Conservation (phyloP, 2,797 vertebrate species). For the Amblyopsis hoosieri region DNA sequence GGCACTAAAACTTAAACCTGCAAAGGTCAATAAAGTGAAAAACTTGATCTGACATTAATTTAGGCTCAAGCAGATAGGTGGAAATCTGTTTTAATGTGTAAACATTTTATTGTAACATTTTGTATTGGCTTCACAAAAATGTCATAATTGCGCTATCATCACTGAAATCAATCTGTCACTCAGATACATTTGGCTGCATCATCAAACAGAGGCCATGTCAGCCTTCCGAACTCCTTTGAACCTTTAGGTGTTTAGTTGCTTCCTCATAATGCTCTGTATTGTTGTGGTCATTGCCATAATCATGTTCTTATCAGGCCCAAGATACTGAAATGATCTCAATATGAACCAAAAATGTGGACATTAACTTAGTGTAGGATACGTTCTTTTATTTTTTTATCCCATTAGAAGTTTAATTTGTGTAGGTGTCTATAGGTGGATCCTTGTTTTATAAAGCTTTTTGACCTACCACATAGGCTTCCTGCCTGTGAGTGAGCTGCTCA, state of each 20-base stretch:
- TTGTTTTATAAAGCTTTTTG: slow-evolving; percentile 56
- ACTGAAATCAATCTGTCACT: background rate
- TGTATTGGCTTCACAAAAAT: slow-evolving; percentile 10
- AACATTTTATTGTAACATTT: slow-evolving; percentile 27
- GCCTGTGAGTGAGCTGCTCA: slow-evolving; percentile 68
- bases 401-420: slow-evolving; percentile 55
- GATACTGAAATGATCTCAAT: slow-evolving; percentile 47
- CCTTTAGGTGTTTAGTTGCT: slow-evolving; percentile 43
- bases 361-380: slow-evolving; percentile 36
- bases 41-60: slow-evolving; percentile 36
- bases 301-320: slow-evolving; percentile 47
- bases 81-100: slow-evolving; percentile 50
- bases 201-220: slow-evolving; percentile 1
- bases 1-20: slow-evolving; percentile 32
- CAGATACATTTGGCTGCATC: background rate
- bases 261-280: slow-evolving; percentile 42
- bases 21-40: slow-evolving; percentile 26
- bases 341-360: slow-evolving; percentile 57
- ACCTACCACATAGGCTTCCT: slow-evolving; percentile 48
- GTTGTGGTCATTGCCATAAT: slow-evolving; percentile 34
- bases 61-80: slow-evolving; percentile 14
- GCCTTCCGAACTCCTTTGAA: slow-evolving; percentile 33
- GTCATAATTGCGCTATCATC: background rate
- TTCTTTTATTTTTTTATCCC: slow-evolving; percentile 32
- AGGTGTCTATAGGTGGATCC: slow-evolving; percentile 30